These are phyloP conservation scores for Colletes latitarsis DNA, from an alignment of 1,140 invertebrate species.

Conservation along the genomic window DNA sequence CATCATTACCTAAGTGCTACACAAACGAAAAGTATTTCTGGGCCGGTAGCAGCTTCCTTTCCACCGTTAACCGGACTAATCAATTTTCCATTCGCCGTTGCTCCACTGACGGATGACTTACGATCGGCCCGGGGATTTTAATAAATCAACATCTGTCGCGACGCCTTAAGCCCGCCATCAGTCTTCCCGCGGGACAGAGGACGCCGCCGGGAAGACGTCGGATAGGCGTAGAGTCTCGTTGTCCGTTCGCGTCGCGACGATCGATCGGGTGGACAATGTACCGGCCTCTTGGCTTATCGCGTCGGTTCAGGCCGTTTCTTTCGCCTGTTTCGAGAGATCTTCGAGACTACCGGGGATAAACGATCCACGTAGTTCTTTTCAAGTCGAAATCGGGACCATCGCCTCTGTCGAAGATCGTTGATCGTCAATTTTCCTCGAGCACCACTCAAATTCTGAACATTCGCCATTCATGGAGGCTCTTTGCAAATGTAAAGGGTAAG, in stretches of 20 bases:
- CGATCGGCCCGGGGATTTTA: constrained; percentile 56
- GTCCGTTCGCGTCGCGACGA: constrained; percentile 15
- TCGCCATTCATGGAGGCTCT: too few species aligned
- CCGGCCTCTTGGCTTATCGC: constrained; percentile 16
- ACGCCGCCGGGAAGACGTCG: not conserved
- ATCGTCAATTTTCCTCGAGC: too few species aligned
- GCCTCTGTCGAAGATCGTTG: too few species aligned
- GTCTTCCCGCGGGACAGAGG: constrained; percentile 31
- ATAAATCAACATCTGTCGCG: constrained; percentile 64
- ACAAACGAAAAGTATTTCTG: constrained; percentile 43
- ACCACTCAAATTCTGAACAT: too few species aligned
- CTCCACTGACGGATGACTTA: constrained; percentile 56
- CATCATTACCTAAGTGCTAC: constrained; percentile 54
- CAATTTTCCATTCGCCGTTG: constrained; percentile 62
- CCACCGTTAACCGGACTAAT: constrained; percentile 44
- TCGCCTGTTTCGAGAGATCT: constrained; percentile 6
- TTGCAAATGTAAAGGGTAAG: too few species aligned
- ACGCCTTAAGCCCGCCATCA: constrained; percentile 33
- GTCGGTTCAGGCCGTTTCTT: constrained; percentile 8
- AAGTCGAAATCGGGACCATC: too few species aligned
- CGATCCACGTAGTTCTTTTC: too few species aligned
- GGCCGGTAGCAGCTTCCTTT: constrained; percentile 18
- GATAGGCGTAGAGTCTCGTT: too few species aligned
- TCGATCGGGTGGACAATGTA: constrained; percentile 37
- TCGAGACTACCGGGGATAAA: not conserved